Base-by-base conservation (phyloP, 2,113 vertebrate species). In the Pteruthius melanotis region DNA sequence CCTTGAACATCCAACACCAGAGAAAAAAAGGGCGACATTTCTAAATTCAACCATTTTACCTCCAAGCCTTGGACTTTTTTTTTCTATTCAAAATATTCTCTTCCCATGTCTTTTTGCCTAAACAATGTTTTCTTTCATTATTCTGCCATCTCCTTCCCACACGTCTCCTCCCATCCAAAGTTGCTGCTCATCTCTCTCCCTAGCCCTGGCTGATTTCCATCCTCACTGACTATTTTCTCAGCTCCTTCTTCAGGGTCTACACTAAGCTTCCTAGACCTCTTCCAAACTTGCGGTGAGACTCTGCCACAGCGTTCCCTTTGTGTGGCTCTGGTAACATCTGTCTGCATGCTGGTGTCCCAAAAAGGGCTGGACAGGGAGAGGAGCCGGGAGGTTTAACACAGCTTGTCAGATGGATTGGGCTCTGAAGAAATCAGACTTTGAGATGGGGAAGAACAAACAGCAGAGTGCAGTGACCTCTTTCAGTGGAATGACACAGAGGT, bases 391-490 rank as follows among this genome's bases (percentile, higher is more conserved):
- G 40, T 93, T 71, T 71, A 35, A 45, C 27, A 22, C 12, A 45
- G 44, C 20, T 13, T 52, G 24, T 30, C 80, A 53, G 64, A 23
- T 0, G 0, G 5, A 49, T 1, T 37, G 33, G 28, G 37, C 39
- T 86, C 87, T 89, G 56, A 33, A 84, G 47, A 40, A 66, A 13
- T 23, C 61, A 52, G 45, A 56, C 37, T 60, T 27, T 5, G 54
- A 91, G 66, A 11, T 6, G 4, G 26, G 30, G 59, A 68, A 87
- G 70, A 52, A 75, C 52, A 87, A 52, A 75, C 52, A 87, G 57
- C 30, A 37, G 88, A 91, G 75, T 59, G 69, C 59, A 12, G 20
- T 61, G 91, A 83, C 82, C 89, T 93, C 84, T 45, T 87, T 93
- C 70, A 80, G 70, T 23, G 59, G 61, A 86, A 83, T 7, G 76